phyloP scores from a whole-genome alignment of 1,140 invertebrate genomes.

The Neocloeon triangulifer region DNA sequence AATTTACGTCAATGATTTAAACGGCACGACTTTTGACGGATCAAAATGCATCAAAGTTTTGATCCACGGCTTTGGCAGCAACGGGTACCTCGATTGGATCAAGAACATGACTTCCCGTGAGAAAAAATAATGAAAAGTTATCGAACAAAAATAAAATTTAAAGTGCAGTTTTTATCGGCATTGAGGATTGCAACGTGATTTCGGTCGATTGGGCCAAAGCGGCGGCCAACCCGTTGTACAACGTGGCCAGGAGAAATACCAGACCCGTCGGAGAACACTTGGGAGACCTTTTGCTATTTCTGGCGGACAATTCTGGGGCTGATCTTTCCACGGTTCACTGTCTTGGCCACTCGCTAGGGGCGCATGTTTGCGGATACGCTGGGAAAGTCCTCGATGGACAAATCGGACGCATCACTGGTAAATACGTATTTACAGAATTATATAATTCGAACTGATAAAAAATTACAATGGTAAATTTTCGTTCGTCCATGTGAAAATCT shows the following conservation, averaged over 20 bases:
- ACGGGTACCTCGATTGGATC: too few species aligned
- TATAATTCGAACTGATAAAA: too few species aligned
- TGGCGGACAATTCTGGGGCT: slow-evolving; percentile 23
- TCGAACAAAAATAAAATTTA: too few species aligned
- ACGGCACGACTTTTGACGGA: too few species aligned
- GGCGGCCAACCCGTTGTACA: slow-evolving; percentile 36
- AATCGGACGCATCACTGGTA: not conserved
- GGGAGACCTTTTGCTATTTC: slow-evolving; percentile 30
- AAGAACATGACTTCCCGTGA: too few species aligned
- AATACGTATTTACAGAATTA: too few species aligned
- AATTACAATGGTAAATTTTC: too few species aligned
- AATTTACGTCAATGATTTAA: too few species aligned
- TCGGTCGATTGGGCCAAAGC: slow-evolving; percentile 15
- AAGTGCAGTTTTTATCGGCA: slow-evolving; percentile 18
- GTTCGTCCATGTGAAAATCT: too few species aligned
- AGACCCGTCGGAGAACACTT: slow-evolving; percentile 33
- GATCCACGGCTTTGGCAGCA: too few species aligned
- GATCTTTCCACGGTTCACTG: slow-evolving; percentile 31
- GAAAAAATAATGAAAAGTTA: too few species aligned
- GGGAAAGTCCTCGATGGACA: slow-evolving; percentile 16
- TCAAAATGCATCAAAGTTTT: too few species aligned
- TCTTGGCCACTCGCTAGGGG: slow-evolving; percentile 30
- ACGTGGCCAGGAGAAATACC: slow-evolving; percentile 35
- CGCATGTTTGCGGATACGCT: slow-evolving; percentile 23
- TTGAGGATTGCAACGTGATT: slow-evolving; percentile 7